phyloP scores from a whole-genome alignment of 2,797 vertebrate species.

The Apogon hyalosoma region DNA sequence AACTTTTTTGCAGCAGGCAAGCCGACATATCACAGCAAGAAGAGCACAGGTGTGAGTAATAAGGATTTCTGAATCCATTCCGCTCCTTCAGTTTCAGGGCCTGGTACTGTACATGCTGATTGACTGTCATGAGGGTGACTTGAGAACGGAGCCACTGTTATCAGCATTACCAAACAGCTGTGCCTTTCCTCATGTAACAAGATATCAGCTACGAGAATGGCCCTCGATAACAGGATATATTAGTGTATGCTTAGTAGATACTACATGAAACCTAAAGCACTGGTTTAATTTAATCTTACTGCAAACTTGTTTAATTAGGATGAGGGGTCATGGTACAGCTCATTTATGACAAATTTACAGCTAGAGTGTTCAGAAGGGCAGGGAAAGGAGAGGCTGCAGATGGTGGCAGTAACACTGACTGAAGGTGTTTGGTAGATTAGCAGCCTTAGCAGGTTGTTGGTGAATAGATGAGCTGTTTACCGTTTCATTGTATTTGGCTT shows the following conservation, averaged over 20 bases:
- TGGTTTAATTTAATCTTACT: no score
- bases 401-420: slow-evolving; percentile 7
- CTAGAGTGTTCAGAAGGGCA: slow-evolving; percentile 14
- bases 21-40: neutral
- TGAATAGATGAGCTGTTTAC: slow-evolving; percentile 38
- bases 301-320: no score
- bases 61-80: slow-evolving; percentile 1
- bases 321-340: no score
- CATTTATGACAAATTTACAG: slow-evolving; percentile 4
- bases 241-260: no score
- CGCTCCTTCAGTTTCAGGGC: slow-evolving; percentile 8
- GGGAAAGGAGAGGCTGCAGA: slow-evolving; percentile 3
- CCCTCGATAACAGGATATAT: slow-evolving; percentile 5
- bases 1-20: neutral
- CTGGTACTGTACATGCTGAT: neutral
- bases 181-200: slow-evolving; percentile 10
- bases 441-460: slow-evolving; percentile 40
- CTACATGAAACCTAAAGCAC: no score
- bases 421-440: slow-evolving; percentile 51
- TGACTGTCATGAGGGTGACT: slow-evolving; percentile 2
- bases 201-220: slow-evolving; percentile 11
- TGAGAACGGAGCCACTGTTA: slow-evolving; percentile 1
- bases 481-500: slow-evolving; percentile 52
- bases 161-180: slow-evolving; percentile 7
- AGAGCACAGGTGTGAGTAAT: neutral